These are phyloP conservation scores for Varanus salvator DNA, from an alignment of 2,113 vertebrate genomes.

Conservation along the genomic window DNA sequence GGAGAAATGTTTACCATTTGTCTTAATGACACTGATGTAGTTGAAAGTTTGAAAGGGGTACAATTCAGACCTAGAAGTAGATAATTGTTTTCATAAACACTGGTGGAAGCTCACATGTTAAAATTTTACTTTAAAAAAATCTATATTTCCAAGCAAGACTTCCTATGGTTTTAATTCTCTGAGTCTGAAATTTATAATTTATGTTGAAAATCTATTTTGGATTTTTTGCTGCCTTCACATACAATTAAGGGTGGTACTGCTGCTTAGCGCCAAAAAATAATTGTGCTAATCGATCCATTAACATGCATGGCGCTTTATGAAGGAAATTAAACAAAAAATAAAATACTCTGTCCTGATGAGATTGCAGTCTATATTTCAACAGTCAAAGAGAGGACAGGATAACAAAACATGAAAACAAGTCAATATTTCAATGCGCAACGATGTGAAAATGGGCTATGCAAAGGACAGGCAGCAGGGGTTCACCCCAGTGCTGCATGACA, in stretches of 20 bases:
- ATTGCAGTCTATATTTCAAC: background rate
- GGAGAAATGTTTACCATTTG: conserved; percentile 26
- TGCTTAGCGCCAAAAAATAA: background rate
- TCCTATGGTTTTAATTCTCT: background rate
- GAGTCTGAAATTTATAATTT: background rate
- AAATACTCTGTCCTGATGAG: background rate
- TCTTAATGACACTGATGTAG: conserved; percentile 28
- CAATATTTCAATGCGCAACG: background rate
- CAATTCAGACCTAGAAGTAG: background rate
- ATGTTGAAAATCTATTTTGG: background rate
- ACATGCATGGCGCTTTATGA: background rate
- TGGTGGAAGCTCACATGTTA: background rate
- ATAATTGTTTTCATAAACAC: conserved; percentile 38
- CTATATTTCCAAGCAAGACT: background rate
- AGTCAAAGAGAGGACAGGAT: background rate
- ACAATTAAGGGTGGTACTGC: background rate
- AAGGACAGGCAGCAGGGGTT: background rate
- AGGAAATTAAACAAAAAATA: background rate
- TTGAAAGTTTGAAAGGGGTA: background rate
- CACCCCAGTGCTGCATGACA: no score
- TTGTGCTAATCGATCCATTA: background rate
- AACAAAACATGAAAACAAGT: background rate
- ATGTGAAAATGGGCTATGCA: background rate
- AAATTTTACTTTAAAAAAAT: background rate
- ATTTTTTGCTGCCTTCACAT: background rate